phyloP scores from a whole-genome alignment of 23 tunicate species.

The Trididemnum nubilum region DNA sequence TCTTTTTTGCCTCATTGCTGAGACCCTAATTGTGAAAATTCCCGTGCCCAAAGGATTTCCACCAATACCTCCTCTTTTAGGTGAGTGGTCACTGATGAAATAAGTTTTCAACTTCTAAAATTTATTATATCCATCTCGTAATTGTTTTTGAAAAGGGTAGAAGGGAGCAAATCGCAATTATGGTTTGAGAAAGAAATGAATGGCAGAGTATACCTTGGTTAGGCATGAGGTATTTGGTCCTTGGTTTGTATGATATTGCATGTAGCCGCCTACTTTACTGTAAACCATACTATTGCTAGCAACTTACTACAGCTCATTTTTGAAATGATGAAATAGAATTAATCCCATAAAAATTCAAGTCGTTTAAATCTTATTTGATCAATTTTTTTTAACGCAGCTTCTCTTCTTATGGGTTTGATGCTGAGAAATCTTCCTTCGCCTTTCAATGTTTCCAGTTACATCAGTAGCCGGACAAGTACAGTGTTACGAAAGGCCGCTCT shows the following conservation, averaged over 20 bases:
- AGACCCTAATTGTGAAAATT: slow-evolving; percentile 54
- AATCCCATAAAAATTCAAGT: too few species aligned
- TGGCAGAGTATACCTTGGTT: too few species aligned
- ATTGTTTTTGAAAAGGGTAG: too few species aligned
- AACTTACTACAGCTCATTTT: too few species aligned
- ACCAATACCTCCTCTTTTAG: slow-evolving; percentile 65
- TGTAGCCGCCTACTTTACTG: too few species aligned
- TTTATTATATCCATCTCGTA: background rate
- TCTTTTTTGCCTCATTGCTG: slow-evolving; percentile 64
- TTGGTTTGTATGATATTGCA: too few species aligned
- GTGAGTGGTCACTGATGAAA: slow-evolving; percentile 34
- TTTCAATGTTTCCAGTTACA: slow-evolving; percentile 52
- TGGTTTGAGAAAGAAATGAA: too few species aligned
- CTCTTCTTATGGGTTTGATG: slow-evolving; percentile 66
- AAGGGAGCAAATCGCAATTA: too few species aligned
- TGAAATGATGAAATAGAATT: too few species aligned
- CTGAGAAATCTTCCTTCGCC: slow-evolving; percentile 69
- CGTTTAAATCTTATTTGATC: too few species aligned
- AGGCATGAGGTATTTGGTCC: too few species aligned
- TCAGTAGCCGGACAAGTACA: slow-evolving; percentile 32
- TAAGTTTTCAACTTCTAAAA: background rate
- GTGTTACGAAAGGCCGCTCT: slow-evolving; percentile 54
- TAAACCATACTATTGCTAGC: too few species aligned
- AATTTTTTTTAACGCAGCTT: slow-evolving; percentile 48
- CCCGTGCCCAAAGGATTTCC: slow-evolving; percentile 73